Evolutionary conservation across 2,113 vertebrate species (phyloP).

Genomic region (Mormyrus lacerda): DNA sequence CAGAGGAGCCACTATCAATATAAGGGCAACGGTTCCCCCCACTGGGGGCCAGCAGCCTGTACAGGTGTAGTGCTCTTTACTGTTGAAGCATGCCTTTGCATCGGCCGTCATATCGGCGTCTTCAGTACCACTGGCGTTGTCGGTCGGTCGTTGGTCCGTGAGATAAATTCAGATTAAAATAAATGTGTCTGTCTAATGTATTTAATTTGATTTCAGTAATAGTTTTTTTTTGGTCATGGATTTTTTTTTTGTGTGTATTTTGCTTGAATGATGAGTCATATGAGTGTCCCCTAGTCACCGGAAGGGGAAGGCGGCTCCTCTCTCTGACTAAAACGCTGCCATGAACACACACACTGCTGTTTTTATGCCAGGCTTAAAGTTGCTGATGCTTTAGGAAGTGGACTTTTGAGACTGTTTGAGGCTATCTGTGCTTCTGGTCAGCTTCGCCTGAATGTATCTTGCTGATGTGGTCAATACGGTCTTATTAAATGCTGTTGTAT

Average conservation of each 20-base stretch:
- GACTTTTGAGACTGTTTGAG: background rate
- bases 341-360: background rate
- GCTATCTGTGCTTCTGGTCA: background rate
- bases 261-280: background rate
- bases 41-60: slow-evolving; percentile 58
- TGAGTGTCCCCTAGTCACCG: background rate
- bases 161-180: background rate
- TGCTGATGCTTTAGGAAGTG: background rate
- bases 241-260: background rate
- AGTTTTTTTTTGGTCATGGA: background rate
- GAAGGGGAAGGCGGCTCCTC: background rate
- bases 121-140: background rate
- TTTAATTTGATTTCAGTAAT: background rate
- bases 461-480: background rate
- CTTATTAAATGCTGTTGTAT: background rate
- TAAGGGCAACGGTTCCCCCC: slow-evolving; percentile 46
- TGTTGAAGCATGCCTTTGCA: background rate
- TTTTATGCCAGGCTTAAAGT: background rate
- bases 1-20: slow-evolving; percentile 64
- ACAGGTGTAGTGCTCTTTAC: slow-evolving; percentile 42
- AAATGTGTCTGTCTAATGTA: background rate
- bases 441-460: background rate
- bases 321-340: background rate
- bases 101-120: background rate
- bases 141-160: background rate